These are phyloP conservation scores for Torymus aiolomorphi DNA, from an alignment of 2,888 invertebrate genomes.

Conservation along the genomic window DNA sequence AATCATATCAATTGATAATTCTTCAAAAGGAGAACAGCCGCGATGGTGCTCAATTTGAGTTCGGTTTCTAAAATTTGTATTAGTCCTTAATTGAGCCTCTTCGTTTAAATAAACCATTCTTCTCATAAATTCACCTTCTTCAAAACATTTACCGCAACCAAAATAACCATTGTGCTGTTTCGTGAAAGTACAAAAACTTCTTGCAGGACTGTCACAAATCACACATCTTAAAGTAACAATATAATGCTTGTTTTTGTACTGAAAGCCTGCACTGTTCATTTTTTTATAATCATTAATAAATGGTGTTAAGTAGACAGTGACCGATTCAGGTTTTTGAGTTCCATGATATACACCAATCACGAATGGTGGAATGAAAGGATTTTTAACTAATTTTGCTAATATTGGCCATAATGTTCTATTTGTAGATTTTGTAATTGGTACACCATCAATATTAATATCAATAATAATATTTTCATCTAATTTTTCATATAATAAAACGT, in stretches of 20 bases:
- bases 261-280: background rate
- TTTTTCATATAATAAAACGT: background rate
- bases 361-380: background rate
- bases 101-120: conserved; percentile 1
- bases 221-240: background rate
- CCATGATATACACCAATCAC: conserved; percentile 24
- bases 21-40: background rate
- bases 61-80: background rate
- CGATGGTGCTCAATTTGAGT: background rate
- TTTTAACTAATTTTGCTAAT: no score
- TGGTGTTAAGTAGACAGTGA: background rate
- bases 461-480: background rate
- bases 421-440: no score
- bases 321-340: background rate
- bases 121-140: background rate
- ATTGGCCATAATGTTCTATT: background rate
- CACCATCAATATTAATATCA: no score
- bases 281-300: conserved; percentile 3
- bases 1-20: background rate
- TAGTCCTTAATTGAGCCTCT: background rate
- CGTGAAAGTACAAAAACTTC: background rate
- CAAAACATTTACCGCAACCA: background rate
- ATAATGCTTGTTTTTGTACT: background rate
- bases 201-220: conserved; percentile 10
- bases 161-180: background rate